Evolutionary conservation across 2,797 vertebrate genomes (phyloP), one percentile per base, ranked within the genome.

Genomic region (Chelmon rostratus): DNA sequence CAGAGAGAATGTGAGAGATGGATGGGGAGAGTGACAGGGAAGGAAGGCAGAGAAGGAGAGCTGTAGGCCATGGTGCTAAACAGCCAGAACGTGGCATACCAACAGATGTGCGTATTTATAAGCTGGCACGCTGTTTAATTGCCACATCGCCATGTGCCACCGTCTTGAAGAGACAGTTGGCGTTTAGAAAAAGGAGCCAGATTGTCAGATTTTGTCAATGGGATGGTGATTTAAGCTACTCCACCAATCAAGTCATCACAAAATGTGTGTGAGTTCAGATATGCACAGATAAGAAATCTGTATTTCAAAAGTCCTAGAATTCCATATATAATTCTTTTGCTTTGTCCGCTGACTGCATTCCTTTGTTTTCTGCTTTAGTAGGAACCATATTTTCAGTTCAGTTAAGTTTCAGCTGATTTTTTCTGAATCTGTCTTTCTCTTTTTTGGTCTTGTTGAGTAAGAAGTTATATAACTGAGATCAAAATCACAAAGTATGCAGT

Each of bases 21-120:
- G 64, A 69, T 31, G n/a, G 19, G 31, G 49, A 53, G 47, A 46
- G 38, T 66, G 46, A 76, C 46, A 69, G 18, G 25, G 12, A 38
- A 52, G 59, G 37, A 65, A 69, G 37, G 40, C 77, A 68, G 23
- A 40, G 52, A 50, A 25, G 40, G 37, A 37, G 64, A 59, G 33
- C 68, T 75, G 52, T 37, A 56, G 73, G 59, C 65, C 47, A 53
- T 23, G 28, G 38, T 73, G 79, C 78, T 82, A 83, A 85, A 79
- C 68, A 82, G 59, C 53, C 58, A 68, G 44, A 81, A 78, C 64
- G 49, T 73, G 65, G n/a, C 50, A 42, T 6, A 44, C 50, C 44
- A 69, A 47, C 59, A 77, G 61, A 67, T 78, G 73, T 74, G 65
- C 46, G 16, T 35, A 62, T 74, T 62, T 77, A 57, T 57, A 59